Conservation (phyloP, 2,113 vertebrate genomes). For the Festucalex cinctus region DNA sequence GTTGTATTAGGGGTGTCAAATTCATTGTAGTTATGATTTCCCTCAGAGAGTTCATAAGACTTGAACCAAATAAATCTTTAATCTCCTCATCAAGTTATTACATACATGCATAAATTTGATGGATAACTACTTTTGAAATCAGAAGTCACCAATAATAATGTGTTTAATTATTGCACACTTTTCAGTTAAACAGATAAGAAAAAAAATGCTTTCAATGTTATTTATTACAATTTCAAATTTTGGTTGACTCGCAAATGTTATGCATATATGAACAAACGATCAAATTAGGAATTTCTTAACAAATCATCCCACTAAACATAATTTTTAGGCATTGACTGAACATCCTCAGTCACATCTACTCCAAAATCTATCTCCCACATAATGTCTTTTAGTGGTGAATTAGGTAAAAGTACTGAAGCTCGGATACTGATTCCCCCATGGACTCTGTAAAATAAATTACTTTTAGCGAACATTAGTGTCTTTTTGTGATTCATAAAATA, state of each 20-base stretch:
- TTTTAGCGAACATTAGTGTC: slow-evolving; percentile 15
- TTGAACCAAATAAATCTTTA: too few species aligned
- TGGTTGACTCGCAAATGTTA: background rate
- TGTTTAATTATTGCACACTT: too few species aligned
- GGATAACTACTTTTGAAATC: too few species aligned
- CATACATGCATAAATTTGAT: too few species aligned
- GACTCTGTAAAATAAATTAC: slow-evolving; percentile 15
- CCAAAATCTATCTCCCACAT: slow-evolving; percentile 20
- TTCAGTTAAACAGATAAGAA: too few species aligned
- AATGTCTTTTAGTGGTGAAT: slow-evolving; percentile 15
- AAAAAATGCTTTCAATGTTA: too few species aligned
- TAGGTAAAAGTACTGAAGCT: slow-evolving; percentile 12
- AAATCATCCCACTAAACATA: background rate
- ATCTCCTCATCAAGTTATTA: too few species aligned
- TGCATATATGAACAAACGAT: background rate
- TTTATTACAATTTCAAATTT: too few species aligned
- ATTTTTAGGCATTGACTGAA: slow-evolving; percentile 7
- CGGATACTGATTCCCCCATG: slow-evolving; percentile 7
- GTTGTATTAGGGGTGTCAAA: too few species aligned
- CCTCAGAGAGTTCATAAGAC: too few species aligned
- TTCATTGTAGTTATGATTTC: too few species aligned
- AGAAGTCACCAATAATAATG: too few species aligned
- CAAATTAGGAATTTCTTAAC: background rate
- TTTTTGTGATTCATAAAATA: slow-evolving; percentile 16
- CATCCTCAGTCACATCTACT: slow-evolving; percentile 8